phyloP scores from a whole-genome alignment of 2,888 invertebrate genomes.

The Trichopria drosophilae region DNA sequence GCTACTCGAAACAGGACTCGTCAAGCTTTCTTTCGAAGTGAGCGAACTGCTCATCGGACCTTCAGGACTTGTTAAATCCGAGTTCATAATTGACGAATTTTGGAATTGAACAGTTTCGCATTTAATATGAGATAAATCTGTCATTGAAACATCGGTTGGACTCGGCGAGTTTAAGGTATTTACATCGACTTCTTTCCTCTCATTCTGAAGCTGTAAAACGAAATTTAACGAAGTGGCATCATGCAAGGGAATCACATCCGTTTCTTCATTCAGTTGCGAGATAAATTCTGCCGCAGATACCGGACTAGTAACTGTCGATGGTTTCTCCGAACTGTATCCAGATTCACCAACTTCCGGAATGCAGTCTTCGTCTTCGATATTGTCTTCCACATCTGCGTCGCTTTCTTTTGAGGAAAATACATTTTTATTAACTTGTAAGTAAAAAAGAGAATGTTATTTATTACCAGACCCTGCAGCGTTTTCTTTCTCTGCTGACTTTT shows the following conservation, averaged over 20 bases:
- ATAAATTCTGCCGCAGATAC: constrained; percentile 48
- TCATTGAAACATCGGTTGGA: constrained; percentile 38
- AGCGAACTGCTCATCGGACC: constrained; percentile 44
- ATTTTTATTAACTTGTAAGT: constrained; percentile 32
- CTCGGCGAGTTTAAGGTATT: too few relatives aligned
- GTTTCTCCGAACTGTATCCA: constrained; percentile 68
- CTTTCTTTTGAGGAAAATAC: constrained; percentile 61
- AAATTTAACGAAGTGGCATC: too few relatives aligned
- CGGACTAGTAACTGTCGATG: constrained; percentile 64
- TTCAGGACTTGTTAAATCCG: constrained; percentile 45
- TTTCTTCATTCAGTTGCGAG: too few relatives aligned
- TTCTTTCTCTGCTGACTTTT: too few relatives aligned
- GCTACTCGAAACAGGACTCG: constrained; percentile 60
- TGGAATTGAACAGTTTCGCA: too few relatives aligned
- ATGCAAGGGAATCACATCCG: too few relatives aligned
- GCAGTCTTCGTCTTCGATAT: constrained; percentile 64
- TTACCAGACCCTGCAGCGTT: too few relatives aligned
- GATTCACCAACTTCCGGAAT: constrained; percentile 65
- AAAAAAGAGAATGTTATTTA: too few relatives aligned
- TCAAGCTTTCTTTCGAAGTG: constrained; percentile 63
- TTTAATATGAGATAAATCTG: constrained; percentile 33
- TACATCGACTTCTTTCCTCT: too few relatives aligned
- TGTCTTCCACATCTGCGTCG: constrained; percentile 82
- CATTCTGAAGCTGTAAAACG: too few relatives aligned
- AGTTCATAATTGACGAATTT: constrained; percentile 40